Conservation (phyloP, 2,797 vertebrate genomes). For the Etheostoma perlongum region DNA sequence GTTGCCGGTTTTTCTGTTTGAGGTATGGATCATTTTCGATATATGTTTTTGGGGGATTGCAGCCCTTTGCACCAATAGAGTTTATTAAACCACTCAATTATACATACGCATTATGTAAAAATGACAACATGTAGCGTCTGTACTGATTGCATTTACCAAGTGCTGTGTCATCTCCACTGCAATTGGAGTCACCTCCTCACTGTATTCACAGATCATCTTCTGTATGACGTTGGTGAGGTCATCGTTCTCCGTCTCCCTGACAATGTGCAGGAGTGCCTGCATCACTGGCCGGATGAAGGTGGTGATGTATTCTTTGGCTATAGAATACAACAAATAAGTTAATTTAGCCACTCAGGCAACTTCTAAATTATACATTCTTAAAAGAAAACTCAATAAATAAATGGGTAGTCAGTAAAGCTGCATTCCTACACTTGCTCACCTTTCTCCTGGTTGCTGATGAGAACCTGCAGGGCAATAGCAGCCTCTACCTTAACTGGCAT, state of each 20-base stretch:
- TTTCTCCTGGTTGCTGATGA: conserved; percentile 99
- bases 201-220: conserved; percentile 99
- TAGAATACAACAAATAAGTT: conserved; percentile 2
- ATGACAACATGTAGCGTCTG: neutral
- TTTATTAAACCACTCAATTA: neutral
- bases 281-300: conserved; percentile 98
- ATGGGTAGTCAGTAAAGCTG: neutral
- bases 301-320: conserved; percentile 98
- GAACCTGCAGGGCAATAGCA: conserved; percentile 97
- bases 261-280: conserved; percentile 99
- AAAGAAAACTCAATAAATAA: neutral
- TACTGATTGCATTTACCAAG: conserved; percentile 86
- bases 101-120: neutral
- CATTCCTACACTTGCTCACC: conserved; percentile 76
- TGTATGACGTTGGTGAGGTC: conserved; percentile 99
- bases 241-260: conserved; percentile 98
- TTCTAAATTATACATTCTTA: neutral
- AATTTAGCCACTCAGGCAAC: neutral
- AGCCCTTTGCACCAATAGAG: neutral
- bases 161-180: conserved; percentile 99
- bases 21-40: neutral
- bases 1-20: neutral
- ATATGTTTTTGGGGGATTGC: too few relatives aligned
- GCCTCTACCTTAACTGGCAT: conserved; percentile 99
- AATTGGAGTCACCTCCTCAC: conserved; percentile 98